Conservation (phyloP, 30 jellyfish, hydroid and myxozoan genomes). For the Aurelia aurita region DNA sequence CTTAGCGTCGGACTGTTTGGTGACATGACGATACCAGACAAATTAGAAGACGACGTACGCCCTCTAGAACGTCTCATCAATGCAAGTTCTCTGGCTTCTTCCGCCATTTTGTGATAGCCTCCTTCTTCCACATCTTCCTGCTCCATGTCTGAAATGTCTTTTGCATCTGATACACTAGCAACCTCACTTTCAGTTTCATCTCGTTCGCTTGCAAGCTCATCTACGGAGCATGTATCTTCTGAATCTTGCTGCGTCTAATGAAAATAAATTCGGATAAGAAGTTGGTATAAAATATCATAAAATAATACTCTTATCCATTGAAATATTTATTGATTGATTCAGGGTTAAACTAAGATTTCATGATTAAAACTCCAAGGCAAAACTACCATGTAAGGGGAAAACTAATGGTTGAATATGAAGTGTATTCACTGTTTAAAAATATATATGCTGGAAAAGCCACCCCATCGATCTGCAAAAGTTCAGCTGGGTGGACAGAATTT, state of each 20-base stretch:
- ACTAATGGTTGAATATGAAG: too few relatives aligned
- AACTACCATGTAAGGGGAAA: too few relatives aligned
- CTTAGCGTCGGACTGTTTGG: constrained; percentile 99
- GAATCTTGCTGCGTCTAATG: constrained; percentile 45
- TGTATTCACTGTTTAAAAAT: too few relatives aligned
- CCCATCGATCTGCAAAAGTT: too few relatives aligned
- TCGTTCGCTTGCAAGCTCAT: constrained; percentile 79
- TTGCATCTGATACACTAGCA: constrained; percentile 78
- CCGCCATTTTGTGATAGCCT: constrained; percentile 58
- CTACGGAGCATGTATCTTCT: constrained; percentile 79
- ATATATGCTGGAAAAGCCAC: too few relatives aligned
- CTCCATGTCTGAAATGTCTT: constrained; percentile 67
- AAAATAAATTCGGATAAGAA: too few relatives aligned
- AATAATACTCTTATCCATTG: too few relatives aligned
- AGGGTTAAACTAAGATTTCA: too few relatives aligned
- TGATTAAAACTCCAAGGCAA: too few relatives aligned
- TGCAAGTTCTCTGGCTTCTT: constrained; percentile 47
- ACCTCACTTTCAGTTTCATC: constrained; percentile 86
- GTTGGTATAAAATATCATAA: too few relatives aligned
- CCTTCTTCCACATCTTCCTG: constrained; percentile 78
- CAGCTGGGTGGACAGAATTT: too few relatives aligned
- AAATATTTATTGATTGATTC: too few relatives aligned
- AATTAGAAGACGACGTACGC: constrained; percentile 70
- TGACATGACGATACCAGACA: constrained; percentile 79
- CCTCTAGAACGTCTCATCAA: constrained; percentile 56